Evolutionary conservation across 2,113 vertebrate genomes (phyloP), one percentile per base, ranked within the genome.

Genomic region (Hippocampus zosterae): DNA sequence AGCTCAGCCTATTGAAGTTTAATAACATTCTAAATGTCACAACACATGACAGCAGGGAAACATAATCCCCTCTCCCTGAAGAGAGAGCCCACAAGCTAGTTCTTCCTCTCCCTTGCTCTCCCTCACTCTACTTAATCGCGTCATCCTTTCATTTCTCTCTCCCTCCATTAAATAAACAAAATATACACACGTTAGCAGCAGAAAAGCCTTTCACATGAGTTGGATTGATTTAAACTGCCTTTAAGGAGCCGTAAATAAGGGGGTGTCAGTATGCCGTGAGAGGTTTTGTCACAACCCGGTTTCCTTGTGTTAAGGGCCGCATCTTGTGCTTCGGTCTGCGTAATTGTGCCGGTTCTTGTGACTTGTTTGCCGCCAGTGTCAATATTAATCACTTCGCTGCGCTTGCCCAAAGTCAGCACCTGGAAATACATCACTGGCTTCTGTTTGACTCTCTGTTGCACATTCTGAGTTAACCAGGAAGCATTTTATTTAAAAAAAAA

Each of bases 11-110:
- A 86, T 85, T 90, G 88, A 87, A 86, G 86, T 90, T 88, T 89
- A 92, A 88, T 88, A 87, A 88, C 81, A 81, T 87, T 87, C 87
- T 82, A 80, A 91, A 89, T 89, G 88, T 88, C 88, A 91, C 82
- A 86, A 90, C 76, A 80, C 86, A 90, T 87, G 88, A 91, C 81
- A 88, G 84, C 76, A 83, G 67, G 84, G 81, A 78, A 89, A 88
- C 84, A 84, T 91, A 90, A 90, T 91, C 86, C 84, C 68, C 64
- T 85, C 81, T 84, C 79, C 72, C 81, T 70, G 75, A 69, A 83
- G 79, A 86, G 83, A 78, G 79, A 80, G 65, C 66, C 74, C 48
- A 62, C 76, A 71, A 74, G 69, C n/a, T 56, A 33, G 29, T 65
- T 41, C 50, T 42, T 16, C 2, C 59, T 46, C 72, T 29, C 60